Percentiles rank a stretch among this genome's conserved stretches.
Evolutionary conservation across 1,140 invertebrate species (phyloP).

Genomic region (Babylonia areolata): DNA sequence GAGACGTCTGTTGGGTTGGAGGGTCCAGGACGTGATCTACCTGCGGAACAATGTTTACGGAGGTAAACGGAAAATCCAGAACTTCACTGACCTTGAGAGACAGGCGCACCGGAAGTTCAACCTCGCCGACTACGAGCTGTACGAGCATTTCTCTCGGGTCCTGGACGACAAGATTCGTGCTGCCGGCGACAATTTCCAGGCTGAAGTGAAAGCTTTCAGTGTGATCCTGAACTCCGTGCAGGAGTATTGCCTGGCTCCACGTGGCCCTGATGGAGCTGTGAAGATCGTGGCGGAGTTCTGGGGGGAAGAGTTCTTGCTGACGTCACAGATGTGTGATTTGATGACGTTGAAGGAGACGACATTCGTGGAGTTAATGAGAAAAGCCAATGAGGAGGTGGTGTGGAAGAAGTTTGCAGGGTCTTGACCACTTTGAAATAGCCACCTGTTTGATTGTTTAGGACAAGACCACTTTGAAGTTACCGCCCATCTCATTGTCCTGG

Average conservation of each 20-base stretch:
- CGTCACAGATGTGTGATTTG: neutral
- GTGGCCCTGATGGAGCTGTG: neutral
- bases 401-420: no score
- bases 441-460: no score
- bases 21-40: slow-evolving; percentile 57
- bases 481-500: no score
- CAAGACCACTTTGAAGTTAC: no score
- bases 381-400: neutral
- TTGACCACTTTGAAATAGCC: no score
- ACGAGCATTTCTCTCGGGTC: slow-evolving; percentile 15
- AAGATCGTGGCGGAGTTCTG: neutral
- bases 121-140: slow-evolving; percentile 16
- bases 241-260: neutral
- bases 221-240: neutral
- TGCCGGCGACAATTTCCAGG: neutral
- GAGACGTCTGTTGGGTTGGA: slow-evolving; percentile 57
- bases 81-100: neutral
- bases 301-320: neutral
- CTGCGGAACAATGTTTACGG: slow-evolving; percentile 25
- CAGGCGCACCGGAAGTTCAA: neutral
- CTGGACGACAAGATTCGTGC: neutral
- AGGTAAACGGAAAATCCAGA: neutral
- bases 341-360: neutral
- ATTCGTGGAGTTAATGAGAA: neutral
- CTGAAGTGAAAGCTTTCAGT: slow-evolving; percentile 15